Base-by-base conservation (phyloP, 2,113 vertebrate genomes). In the Dicaeum eximium region DNA sequence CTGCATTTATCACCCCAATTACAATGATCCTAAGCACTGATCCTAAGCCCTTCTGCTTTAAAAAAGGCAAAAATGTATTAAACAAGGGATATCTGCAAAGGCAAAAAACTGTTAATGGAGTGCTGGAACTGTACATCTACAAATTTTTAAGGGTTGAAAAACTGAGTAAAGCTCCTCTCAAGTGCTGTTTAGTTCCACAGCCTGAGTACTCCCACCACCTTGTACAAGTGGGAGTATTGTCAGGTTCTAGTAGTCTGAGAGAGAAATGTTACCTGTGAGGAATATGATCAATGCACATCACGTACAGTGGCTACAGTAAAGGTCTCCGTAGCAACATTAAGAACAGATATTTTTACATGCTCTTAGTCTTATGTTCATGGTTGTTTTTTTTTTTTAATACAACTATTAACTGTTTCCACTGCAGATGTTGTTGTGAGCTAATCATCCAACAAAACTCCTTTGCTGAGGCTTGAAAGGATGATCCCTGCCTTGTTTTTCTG, bases 331-430 rank as follows among this genome's bases (percentile, higher is more conserved):
- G 95, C 88, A 96, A 96, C 96, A 86, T 93, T 80, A 92, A 66
- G 88, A 93, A 84, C 67, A 92, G 88, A 67, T 93, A 96, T 95
- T 97, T 97, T 94, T 60, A 95, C 88, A 83, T 88, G 38, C 84
- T 96, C 47, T 93, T 58, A 77, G 47, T 77, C 79, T 92, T 56
- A 47, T 1, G 0, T 48, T 96, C 62, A 33, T 79, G 42, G 28
- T 1, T 22, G 77, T 92, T 96, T 95, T 90, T 38, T 22, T 80
- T 92, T 96, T 95, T 90, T 38, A 38, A 65, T 51, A 24, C 47
- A 67, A 2, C 31, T 78, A 5, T 92, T 86, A 93, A 60, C 82
- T 83, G 15, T 80, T 94, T 88, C 64, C 67, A 56, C 40, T 62
- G 72, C 62, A 86, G 71, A 35, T 77, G 75, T 64, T 86, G 72